phyloP scores from a whole-genome alignment of 1,140 invertebrate species.

The Sycophila sp. region DNA sequence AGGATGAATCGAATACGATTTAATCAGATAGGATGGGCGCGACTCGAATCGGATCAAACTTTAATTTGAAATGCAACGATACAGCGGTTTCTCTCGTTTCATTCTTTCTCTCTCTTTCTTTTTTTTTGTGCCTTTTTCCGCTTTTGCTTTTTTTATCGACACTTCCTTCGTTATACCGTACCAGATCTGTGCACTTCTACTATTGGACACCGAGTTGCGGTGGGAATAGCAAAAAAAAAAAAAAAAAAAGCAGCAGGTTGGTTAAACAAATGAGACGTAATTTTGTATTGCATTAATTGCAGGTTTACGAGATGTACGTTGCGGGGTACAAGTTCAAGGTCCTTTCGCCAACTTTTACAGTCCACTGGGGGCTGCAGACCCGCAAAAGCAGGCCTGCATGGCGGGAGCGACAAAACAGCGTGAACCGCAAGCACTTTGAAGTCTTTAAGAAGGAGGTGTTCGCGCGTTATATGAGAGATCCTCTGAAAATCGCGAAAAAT shows the following conservation, averaged over 20 bases:
- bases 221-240: neutral
- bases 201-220: neutral
- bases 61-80: constrained; percentile 23
- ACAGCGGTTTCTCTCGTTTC: constrained; percentile 6
- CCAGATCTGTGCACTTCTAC: neutral
- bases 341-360: constrained; percentile 88
- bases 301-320: constrained; percentile 95
- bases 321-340: constrained; percentile 91
- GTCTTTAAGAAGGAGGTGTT: constrained; percentile 86
- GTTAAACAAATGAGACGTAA: too few relatives aligned
- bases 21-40: constrained; percentile 20
- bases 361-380: constrained; percentile 88
- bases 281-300: too few relatives aligned
- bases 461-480: constrained; percentile 78
- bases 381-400: constrained; percentile 80
- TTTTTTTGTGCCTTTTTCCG: constrained; percentile 1
- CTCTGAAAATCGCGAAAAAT: constrained; percentile 69
- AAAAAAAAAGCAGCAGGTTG: neutral
- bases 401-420: constrained; percentile 86
- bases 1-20: constrained; percentile 9
- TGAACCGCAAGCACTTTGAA: constrained; percentile 84
- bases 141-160: too few relatives aligned
- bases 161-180: neutral
- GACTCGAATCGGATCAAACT: constrained; percentile 27
- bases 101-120: constrained; percentile 3